These are phyloP conservation scores for Scatophagus argus DNA, from an alignment of 2,113 vertebrate species.

Conservation along the genomic window DNA sequence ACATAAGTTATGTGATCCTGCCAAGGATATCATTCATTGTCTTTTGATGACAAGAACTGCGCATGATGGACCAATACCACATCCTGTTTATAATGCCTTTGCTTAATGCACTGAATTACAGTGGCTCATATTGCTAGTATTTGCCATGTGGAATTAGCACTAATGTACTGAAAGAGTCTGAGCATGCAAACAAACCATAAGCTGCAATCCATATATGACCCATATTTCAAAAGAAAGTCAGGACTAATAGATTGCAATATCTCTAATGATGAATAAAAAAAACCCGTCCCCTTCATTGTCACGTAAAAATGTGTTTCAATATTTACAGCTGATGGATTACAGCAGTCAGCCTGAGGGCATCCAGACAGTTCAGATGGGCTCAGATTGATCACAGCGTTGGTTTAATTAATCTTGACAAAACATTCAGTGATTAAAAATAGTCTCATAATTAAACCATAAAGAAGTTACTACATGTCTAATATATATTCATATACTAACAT, in stretches of 20 bases:
- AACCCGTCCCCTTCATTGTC: background rate
- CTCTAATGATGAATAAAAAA: slow-evolving; percentile 6
- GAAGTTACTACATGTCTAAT: background rate
- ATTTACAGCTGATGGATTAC: background rate
- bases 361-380: background rate
- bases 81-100: background rate
- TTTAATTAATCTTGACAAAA: slow-evolving; percentile 2
- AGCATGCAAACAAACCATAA: slow-evolving; percentile 23
- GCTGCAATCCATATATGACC: slow-evolving; percentile 46
- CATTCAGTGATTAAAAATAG: background rate
- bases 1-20: background rate
- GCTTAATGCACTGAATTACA: slow-evolving; percentile 15
- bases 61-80: background rate
- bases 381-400: background rate
- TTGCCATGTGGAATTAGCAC: slow-evolving; percentile 27
- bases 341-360: background rate
- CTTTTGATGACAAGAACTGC: background rate
- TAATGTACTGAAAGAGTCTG: slow-evolving; percentile 19
- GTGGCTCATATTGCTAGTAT: slow-evolving; percentile 25
- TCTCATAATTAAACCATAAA: background rate
- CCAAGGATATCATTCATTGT: background rate
- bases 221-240: slow-evolving; percentile 31
- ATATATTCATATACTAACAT: too few species aligned
- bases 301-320: background rate
- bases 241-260: slow-evolving; percentile 5